Percentiles rank a stretch among this genome's conserved stretches.
Conservation (phyloP, 2,888 invertebrate species). For the Hirtodrosophila confusa region DNA sequence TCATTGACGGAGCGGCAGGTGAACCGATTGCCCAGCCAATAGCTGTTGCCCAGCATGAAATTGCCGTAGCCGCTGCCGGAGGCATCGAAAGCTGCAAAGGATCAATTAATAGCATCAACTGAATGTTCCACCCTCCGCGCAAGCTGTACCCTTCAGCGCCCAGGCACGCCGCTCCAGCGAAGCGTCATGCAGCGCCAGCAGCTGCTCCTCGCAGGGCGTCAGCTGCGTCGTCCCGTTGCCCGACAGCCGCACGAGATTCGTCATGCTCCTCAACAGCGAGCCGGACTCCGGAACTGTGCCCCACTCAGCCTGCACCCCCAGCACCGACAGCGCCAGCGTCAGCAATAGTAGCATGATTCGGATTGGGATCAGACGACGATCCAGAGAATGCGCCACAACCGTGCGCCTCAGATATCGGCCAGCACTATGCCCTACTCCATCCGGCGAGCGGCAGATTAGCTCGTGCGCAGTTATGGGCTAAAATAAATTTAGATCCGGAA, state of each 20-base stretch:
- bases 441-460: too few relatives aligned
- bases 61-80: constrained; percentile 44
- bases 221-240: neutral
- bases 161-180: constrained; percentile 21
- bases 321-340: constrained; percentile 3
- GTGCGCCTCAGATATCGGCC: neutral
- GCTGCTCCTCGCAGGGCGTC: constrained; percentile 35
- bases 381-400: neutral
- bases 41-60: constrained; percentile 43
- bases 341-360: neutral
- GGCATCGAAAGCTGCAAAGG: constrained; percentile 49
- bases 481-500: too few relatives aligned
- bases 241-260: neutral
- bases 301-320: neutral
- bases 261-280: constrained; percentile 37
- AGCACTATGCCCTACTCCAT: neutral
- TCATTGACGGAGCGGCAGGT: constrained; percentile 39
- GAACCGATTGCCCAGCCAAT: constrained; percentile 47
- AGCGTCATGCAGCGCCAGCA: constrained; percentile 23
- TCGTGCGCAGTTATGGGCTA: too few relatives aligned
- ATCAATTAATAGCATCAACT: too few relatives aligned
- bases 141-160: constrained; percentile 49
- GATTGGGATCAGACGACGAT: too few relatives aligned
- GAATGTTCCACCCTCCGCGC: too few relatives aligned
- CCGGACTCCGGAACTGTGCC: constrained; percentile 1